phyloP scores from a whole-genome alignment of 2,797 vertebrate genomes.

The Morelia viridis region DNA sequence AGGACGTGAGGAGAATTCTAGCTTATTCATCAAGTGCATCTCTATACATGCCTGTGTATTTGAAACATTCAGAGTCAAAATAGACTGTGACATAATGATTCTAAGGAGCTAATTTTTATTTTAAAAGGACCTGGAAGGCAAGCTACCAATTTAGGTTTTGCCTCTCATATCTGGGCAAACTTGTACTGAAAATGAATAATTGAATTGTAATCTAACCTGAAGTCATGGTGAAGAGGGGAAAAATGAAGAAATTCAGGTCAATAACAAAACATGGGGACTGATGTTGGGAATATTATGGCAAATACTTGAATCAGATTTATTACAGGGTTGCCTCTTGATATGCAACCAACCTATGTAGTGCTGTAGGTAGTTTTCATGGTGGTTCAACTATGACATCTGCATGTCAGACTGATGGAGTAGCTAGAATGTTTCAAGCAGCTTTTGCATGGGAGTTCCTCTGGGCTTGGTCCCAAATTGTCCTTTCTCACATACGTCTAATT shows the following conservation, averaged over 20 bases:
- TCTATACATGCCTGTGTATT: background rate
- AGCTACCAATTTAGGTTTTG: background rate
- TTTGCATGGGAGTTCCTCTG: background rate
- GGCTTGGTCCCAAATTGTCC: background rate
- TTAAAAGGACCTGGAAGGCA: background rate
- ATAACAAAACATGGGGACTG: background rate
- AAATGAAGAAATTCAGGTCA: background rate
- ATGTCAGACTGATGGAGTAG: background rate
- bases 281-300: background rate
- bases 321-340: background rate
- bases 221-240: background rate
- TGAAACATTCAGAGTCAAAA: conserved; percentile 1
- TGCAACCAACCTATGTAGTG: background rate
- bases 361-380: background rate
- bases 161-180: background rate
- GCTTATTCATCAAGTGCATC: too few species aligned
- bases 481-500: background rate
- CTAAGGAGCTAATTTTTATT: background rate
- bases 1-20: too few species aligned
- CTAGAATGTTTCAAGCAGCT: background rate
- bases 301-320: background rate
- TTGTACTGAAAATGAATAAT: background rate
- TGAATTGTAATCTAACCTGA: background rate
- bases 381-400: background rate
- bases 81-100: background rate